Evolutionary conservation across 2,113 vertebrate species (phyloP).

Genomic region (Toxotes jaculatrix): DNA sequence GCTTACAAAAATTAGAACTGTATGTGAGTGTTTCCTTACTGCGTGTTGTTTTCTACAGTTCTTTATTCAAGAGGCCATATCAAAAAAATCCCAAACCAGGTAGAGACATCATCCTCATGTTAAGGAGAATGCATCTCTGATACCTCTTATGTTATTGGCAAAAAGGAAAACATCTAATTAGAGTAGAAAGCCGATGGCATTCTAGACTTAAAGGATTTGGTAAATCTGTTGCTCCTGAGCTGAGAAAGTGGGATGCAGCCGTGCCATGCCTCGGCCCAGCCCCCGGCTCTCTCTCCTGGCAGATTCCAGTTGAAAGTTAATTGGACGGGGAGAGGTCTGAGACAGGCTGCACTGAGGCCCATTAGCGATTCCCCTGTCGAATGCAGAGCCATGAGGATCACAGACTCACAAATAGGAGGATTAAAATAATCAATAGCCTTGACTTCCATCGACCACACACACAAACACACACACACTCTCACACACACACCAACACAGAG

Average conservation of each 20-base stretch:
- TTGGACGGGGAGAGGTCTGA: constrained; percentile 86
- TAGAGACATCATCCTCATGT: constrained; percentile 21
- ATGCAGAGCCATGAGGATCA: constrained; percentile 87
- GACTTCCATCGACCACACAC: constrained; percentile 83
- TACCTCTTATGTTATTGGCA: constrained; percentile 52
- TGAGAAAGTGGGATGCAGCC: constrained; percentile 65
- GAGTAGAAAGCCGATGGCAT: constrained; percentile 71
- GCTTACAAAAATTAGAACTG: neutral
- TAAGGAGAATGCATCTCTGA: constrained; percentile 42
- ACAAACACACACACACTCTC: constrained; percentile 69
- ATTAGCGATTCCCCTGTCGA: constrained; percentile 88
- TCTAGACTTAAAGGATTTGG: constrained; percentile 78
- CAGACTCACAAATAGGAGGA: constrained; percentile 89
- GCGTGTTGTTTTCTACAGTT: neutral
- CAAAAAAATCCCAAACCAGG: neutral
- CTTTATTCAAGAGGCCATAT: neutral
- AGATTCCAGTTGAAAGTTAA: constrained; percentile 86
- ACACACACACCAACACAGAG: constrained; percentile 69
- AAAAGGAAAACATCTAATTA: constrained; percentile 73
- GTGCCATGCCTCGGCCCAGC: constrained; percentile 56
- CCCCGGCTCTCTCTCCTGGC: constrained; percentile 71
- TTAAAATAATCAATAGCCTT: constrained; percentile 90
- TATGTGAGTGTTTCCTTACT: neutral
- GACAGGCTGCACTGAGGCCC: constrained; percentile 84
- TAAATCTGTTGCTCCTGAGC: constrained; percentile 77